Evolutionary conservation across 2,797 vertebrate genomes (phyloP).

Genomic region (Mastacembelus armatus): DNA sequence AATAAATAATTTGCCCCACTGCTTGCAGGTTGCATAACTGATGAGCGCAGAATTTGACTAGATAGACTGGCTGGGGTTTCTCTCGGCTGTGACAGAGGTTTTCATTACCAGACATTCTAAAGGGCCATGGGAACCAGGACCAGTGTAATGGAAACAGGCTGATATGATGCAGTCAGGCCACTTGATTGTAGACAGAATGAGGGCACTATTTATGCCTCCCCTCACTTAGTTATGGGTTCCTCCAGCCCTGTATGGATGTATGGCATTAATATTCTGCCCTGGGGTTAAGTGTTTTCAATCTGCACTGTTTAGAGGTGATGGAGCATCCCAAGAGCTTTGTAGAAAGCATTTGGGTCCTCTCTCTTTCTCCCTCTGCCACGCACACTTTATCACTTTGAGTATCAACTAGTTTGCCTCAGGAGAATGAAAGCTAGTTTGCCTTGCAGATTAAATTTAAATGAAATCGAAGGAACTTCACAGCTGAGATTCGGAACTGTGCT

Average conservation of each 20-base stretch:
- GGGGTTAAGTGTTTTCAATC: constrained; percentile 61
- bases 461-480: constrained; percentile 8
- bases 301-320: constrained; percentile 38
- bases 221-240: constrained; percentile 25
- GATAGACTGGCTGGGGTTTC: constrained; percentile 7
- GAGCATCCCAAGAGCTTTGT: constrained; percentile 26
- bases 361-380: not conserved
- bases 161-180: constrained; percentile 47
- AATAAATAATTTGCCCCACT: not conserved
- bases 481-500: not conserved
- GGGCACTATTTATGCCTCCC: constrained; percentile 40
- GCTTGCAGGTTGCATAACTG: constrained; percentile 7
- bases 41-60: constrained; percentile 24
- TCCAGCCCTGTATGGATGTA: constrained; percentile 31
- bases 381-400: constrained; percentile 13
- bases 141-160: constrained; percentile 55
- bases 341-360: not conserved
- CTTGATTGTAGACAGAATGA: constrained; percentile 60
- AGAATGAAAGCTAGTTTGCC: constrained; percentile 21
- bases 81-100: constrained; percentile 20
- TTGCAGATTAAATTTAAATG: constrained; percentile 28
- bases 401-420: constrained; percentile 14
- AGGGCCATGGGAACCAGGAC: constrained; percentile 40
- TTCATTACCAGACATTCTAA: constrained; percentile 21
- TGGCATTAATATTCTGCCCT: constrained; percentile 41